Conservation (phyloP, 2,888 invertebrate genomes). For the Mythimna pallens region DNA sequence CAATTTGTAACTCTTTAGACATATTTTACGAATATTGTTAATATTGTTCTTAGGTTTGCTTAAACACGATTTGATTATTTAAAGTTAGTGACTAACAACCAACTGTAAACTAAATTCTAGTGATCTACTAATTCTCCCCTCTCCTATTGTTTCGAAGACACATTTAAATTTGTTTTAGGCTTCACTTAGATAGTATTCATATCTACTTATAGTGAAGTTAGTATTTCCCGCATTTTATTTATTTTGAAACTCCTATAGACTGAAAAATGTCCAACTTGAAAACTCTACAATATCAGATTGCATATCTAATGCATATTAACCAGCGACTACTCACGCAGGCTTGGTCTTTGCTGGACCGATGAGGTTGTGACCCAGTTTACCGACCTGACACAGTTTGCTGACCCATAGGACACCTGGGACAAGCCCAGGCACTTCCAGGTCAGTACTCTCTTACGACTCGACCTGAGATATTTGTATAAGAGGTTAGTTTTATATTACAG, state of each 20-base stretch:
- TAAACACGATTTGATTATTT: background rate
- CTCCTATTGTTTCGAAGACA: background rate
- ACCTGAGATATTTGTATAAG: conserved; percentile 11
- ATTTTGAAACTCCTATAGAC: background rate
- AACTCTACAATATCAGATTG: conserved; percentile 18
- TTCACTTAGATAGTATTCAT: background rate
- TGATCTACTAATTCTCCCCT: background rate
- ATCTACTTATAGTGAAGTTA: background rate
- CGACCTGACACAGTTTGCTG: conserved; percentile 71
- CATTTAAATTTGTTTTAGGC: background rate
- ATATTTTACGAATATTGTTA: too few species aligned
- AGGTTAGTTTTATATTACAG: conserved; percentile 24
- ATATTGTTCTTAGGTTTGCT: too few species aligned
- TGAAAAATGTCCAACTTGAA: background rate
- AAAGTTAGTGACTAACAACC: too few species aligned
- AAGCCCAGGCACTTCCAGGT: conserved; percentile 51
- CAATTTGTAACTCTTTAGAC: background rate
- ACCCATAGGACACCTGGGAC: conserved; percentile 67
- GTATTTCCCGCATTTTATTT: background rate
- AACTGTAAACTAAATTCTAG: background rate
- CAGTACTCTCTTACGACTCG: conserved; percentile 31
- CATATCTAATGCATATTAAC: conserved; percentile 35
- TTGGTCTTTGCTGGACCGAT: conserved; percentile 37
- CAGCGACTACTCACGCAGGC: conserved; percentile 20
- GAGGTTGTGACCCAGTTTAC: conserved; percentile 70